phyloP scores from a whole-genome alignment of 2,797 vertebrate species.

The Neosilurus hyrtlii region DNA sequence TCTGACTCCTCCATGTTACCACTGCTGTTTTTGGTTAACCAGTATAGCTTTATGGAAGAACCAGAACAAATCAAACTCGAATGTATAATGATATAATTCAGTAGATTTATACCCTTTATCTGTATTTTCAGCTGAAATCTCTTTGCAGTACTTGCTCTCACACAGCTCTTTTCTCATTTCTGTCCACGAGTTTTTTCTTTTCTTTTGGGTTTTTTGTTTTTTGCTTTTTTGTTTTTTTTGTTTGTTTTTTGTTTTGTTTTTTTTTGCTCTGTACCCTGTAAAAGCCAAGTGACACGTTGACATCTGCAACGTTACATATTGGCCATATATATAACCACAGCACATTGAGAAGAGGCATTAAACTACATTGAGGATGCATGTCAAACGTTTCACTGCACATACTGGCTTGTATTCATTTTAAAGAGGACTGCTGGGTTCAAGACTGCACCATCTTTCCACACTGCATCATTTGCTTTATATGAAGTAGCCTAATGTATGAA shows the following conservation, averaged over 20 bases:
- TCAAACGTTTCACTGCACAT: slow-evolving; percentile 19
- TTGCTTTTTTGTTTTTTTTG: background rate
- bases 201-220: no score
- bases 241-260: no score
- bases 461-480: slow-evolving; percentile 37
- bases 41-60: background rate
- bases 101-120: slow-evolving; percentile 21
- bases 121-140: slow-evolving; percentile 40
- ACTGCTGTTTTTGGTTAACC: background rate
- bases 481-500: slow-evolving; percentile 29
- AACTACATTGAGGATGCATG: slow-evolving; percentile 2
- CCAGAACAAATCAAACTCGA: background rate
- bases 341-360: slow-evolving; percentile 20
- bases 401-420: background rate
- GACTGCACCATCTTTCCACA: slow-evolving; percentile 15
- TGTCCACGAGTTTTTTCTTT: slow-evolving; percentile 31
- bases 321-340: slow-evolving; percentile 30
- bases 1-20: background rate
- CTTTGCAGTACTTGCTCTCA: slow-evolving; percentile 42
- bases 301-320: slow-evolving; percentile 36
- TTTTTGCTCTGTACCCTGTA: slow-evolving; percentile 28
- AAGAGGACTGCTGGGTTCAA: slow-evolving; percentile 32
- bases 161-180: slow-evolving; percentile 40
- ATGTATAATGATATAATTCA: background rate
- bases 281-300: slow-evolving; percentile 49